Evolutionary conservation across 2,113 vertebrate genomes (phyloP).

Genomic region (Ptilonorhynchus violaceus): DNA sequence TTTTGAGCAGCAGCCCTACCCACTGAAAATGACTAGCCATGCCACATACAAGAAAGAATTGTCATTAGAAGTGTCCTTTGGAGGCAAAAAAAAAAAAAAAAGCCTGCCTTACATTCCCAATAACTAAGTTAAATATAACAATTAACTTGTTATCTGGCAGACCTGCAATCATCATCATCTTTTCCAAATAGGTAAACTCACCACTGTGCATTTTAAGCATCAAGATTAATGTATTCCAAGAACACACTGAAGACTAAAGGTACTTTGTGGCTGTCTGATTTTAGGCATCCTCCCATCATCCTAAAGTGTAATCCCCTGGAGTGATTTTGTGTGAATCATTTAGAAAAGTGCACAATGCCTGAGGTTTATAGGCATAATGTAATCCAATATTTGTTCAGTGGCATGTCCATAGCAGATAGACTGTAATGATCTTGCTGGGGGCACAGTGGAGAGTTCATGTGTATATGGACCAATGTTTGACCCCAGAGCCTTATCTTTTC

Average conservation of each 20-base stretch:
- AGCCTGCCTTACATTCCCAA: not conserved
- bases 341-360: conserved; percentile 61
- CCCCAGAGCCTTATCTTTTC: not conserved
- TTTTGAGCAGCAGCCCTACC: not conserved
- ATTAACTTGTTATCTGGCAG: conserved; percentile 54
- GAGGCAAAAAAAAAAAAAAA: not conserved
- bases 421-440: not conserved
- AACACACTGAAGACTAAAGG: conserved; percentile 26
- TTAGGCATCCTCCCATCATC: conserved; percentile 50
- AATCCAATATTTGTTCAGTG: conserved; percentile 55
- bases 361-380: conserved; percentile 44
- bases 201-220: conserved; percentile 27
- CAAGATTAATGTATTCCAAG: conserved; percentile 63
- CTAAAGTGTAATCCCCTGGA: conserved; percentile 53
- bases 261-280: conserved; percentile 50
- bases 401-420: not conserved
- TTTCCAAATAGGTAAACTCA: conserved; percentile 49
- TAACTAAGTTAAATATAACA: conserved; percentile 57
- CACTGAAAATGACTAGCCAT: not conserved
- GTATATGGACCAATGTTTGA: not conserved
- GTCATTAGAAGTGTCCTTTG: not conserved
- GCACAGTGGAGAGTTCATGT: not conserved
- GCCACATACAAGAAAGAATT: not conserved
- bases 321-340: conserved; percentile 69
- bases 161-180: conserved; percentile 45